Percentiles rank a stretch among this genome's conserved stretches.
phyloP scores from a whole-genome alignment of 2,888 invertebrate genomes.

The Heliothis peltigera region DNA sequence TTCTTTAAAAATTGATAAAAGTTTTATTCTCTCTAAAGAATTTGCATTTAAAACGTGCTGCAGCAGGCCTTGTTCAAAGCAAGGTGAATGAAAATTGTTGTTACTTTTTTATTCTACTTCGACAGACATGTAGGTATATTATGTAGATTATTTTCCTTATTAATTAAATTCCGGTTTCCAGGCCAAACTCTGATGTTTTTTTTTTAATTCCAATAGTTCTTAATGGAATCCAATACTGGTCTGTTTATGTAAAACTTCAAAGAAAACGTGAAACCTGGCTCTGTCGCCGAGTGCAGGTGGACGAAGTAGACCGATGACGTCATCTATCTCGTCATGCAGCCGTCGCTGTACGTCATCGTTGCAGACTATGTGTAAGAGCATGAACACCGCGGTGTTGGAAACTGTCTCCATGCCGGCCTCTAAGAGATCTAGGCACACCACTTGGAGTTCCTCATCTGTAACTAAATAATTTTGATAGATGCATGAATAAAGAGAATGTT shows the following conservation, averaged over 20 bases:
- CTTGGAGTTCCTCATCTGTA: constrained; percentile 81
- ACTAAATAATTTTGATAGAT: constrained; percentile 64
- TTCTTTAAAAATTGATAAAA: too few species aligned
- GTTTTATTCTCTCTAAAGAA: too few species aligned
- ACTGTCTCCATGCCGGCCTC: constrained; percentile 93
- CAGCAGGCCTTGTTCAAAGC: too few species aligned
- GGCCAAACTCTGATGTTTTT: too few species aligned
- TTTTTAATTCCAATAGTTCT: too few species aligned
- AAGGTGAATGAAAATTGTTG: too few species aligned
- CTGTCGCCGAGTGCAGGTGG: constrained; percentile 89
- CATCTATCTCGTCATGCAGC: constrained; percentile 91
- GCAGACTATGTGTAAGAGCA: constrained; percentile 89
- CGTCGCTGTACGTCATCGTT: constrained; percentile 89
- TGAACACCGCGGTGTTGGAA: constrained; percentile 91
- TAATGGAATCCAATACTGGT: not conserved
- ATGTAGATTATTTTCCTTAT: too few species aligned
- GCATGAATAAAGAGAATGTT: not conserved
- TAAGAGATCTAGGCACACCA: constrained; percentile 91
- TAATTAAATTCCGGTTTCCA: too few species aligned
- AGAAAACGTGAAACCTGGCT: constrained; percentile 14
- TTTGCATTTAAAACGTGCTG: not conserved
- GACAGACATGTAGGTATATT: too few species aligned
- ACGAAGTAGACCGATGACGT: constrained; percentile 88
- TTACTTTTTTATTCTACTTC: too few species aligned
- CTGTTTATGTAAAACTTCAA: not conserved